A percentile compares a stretch with the other conserved stretches of the same genome.
Conservation (phyloP, 2,888 invertebrate species). For the Drosophila differens region DNA sequence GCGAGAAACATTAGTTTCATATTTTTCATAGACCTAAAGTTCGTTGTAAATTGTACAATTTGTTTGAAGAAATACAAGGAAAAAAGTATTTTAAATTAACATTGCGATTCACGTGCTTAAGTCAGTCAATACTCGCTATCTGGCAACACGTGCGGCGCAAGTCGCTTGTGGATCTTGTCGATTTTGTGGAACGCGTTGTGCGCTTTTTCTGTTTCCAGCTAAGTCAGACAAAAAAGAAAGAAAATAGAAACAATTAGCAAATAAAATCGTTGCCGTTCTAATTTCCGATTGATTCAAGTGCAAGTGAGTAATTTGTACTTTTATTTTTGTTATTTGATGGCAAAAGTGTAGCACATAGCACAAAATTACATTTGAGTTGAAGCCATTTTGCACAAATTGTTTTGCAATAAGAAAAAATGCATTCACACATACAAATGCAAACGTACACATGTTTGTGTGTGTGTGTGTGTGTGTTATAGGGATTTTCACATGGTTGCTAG, state of each 20-base stretch:
- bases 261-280: neutral
- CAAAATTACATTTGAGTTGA: neutral
- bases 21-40: neutral
- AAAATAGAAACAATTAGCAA: neutral
- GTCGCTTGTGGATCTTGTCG: conserved; percentile 16
- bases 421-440: neutral
- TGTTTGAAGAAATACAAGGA: neutral
- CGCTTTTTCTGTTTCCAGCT: neutral
- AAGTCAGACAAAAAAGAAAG: neutral
- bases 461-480: neutral
- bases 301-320: conserved; percentile 2
- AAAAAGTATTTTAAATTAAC: neutral
- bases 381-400: neutral
- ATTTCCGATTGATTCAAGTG: neutral
- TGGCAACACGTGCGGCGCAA: conserved; percentile 25
- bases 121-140: neutral
- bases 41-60: neutral
- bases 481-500: neutral
- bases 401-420: neutral
- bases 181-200: conserved; percentile 9
- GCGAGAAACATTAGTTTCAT: neutral
- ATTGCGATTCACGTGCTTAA: neutral
- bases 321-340: neutral
- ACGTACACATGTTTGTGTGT: neutral
- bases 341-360: conserved; percentile 2